These are phyloP conservation scores for Oryzias sinensis DNA, from an alignment of 2,797 vertebrate species.

Conservation along the genomic window DNA sequence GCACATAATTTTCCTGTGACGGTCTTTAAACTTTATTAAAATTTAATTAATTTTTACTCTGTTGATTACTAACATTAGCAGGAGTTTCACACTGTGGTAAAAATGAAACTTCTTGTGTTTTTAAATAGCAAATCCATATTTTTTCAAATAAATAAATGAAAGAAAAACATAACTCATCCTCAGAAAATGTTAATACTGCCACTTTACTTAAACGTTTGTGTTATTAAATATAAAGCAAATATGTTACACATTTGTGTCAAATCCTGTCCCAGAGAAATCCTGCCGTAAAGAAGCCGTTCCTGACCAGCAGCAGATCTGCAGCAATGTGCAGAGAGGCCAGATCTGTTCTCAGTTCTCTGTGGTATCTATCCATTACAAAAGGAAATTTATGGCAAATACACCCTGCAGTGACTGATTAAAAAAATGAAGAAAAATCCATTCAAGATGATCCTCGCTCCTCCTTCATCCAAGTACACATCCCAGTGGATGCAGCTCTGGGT, in stretches of 20 bases:
- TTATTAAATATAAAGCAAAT: constrained; percentile 6
- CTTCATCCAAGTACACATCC: constrained; percentile 21
- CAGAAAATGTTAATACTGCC: too few relatives aligned
- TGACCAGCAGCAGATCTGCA: neutral
- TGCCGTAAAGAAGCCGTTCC: too few relatives aligned
- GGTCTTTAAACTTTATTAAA: too few relatives aligned
- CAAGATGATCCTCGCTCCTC: constrained; percentile 26
- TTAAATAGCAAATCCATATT: too few relatives aligned
- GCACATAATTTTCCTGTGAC: too few relatives aligned
- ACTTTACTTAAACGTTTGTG: neutral
- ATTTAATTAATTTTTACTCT: too few relatives aligned
- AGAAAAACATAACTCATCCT: too few relatives aligned
- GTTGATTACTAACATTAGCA: too few relatives aligned
- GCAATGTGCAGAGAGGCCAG: neutral
- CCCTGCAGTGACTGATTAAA: constrained; percentile 63
- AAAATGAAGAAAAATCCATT: constrained; percentile 71
- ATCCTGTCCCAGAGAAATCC: neutral
- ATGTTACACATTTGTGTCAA: neutral
- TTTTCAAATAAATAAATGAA: too few relatives aligned
- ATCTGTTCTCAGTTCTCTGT: constrained; percentile 8
- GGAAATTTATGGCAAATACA: constrained; percentile 47
- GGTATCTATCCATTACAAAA: constrained; percentile 27
- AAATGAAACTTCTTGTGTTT: too few relatives aligned
- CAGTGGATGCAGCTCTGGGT: constrained; percentile 51
- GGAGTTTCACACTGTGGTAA: too few relatives aligned